Evolutionary conservation across 1,140 invertebrate species (phyloP).

Genomic region (Galendromus occidentalis): DNA sequence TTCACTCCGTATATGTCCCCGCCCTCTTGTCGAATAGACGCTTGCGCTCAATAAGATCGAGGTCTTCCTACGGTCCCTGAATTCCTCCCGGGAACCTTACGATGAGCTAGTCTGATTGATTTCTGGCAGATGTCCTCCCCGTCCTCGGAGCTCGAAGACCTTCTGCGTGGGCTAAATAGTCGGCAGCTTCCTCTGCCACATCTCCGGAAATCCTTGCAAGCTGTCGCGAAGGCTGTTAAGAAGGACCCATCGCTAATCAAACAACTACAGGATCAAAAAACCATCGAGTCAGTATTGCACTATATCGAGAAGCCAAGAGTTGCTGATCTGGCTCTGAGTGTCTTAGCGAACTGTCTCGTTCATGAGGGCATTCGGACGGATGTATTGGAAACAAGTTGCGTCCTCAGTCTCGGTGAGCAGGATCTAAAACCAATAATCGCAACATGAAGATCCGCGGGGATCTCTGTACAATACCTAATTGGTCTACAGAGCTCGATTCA

Average conservation of each 20-base stretch:
- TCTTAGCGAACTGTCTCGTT: neutral
- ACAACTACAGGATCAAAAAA: neutral
- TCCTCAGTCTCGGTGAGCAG: neutral
- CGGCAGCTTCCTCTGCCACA: neutral
- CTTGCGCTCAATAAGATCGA: too few species aligned
- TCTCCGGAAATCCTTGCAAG: neutral
- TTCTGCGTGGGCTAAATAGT: neutral
- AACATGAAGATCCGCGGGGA: too few species aligned
- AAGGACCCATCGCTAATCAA: neutral
- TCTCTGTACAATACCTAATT: too few species aligned
- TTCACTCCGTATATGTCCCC: too few species aligned
- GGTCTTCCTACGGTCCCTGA: too few species aligned
- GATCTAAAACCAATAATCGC: too few species aligned
- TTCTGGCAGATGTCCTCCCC: neutral
- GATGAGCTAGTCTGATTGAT: too few species aligned
- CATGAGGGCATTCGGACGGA: neutral
- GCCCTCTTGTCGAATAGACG: too few species aligned
- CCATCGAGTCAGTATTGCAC: neutral
- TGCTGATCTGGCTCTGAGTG: neutral
- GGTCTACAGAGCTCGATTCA: too few species aligned
- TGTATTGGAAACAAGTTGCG: neutral
- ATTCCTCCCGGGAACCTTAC: too few species aligned
- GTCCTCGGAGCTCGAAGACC: neutral
- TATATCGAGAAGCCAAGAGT: slow-evolving; percentile 7
- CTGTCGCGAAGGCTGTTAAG: neutral